A percentile compares a stretch with the other conserved stretches of the same genome.
Conservation (phyloP, 2,797 vertebrate genomes). For the Halcyon leucocephala region DNA sequence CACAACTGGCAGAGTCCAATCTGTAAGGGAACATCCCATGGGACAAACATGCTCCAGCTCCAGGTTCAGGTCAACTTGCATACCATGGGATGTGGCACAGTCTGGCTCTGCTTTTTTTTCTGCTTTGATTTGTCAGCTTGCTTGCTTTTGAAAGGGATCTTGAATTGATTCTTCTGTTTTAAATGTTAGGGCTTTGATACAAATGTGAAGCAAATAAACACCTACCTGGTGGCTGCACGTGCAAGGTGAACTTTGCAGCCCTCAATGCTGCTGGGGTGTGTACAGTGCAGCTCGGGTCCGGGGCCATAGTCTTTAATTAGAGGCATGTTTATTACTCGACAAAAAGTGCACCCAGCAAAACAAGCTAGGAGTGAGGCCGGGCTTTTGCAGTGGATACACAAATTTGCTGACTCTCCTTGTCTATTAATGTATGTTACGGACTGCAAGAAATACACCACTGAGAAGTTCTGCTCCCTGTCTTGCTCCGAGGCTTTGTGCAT, state of each 20-base stretch:
- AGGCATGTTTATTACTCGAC: background rate
- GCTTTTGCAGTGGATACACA: background rate
- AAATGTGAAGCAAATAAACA: background rate
- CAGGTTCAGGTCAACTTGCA: background rate
- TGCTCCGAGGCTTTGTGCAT: background rate
- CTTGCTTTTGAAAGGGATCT: background rate
- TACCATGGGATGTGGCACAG: rapidly evolving
- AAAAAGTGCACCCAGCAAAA: background rate
- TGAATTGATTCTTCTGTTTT: background rate
- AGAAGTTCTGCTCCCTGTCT: background rate
- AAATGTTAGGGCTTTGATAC: background rate
- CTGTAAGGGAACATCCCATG: background rate
- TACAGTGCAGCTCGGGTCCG: background rate
- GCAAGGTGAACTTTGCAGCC: background rate
- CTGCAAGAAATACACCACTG: background rate
- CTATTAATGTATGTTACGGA: background rate
- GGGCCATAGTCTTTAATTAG: background rate
- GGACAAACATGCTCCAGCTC: background rate
- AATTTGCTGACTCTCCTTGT: background rate
- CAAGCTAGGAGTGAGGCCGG: background rate
- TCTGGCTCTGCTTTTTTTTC: background rate
- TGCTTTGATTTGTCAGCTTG: background rate
- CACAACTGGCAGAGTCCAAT: background rate
- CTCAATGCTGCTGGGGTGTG: background rate
- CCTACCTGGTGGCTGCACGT: background rate